Conservation (phyloP, 2,888 invertebrate genomes). For the Drosophila rubida region DNA sequence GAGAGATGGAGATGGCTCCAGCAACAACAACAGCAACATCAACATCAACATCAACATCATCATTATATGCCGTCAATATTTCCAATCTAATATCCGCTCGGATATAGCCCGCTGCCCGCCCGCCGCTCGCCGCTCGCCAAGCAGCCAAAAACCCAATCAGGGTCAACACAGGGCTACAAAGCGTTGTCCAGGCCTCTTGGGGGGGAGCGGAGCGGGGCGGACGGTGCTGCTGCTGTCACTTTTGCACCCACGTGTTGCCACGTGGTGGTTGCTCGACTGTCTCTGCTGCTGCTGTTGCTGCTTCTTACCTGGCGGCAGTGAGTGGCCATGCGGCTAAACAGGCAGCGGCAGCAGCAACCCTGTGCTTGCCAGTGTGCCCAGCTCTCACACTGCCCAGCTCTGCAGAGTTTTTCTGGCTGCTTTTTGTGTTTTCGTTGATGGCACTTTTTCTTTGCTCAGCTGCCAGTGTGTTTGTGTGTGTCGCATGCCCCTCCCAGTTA, state of each 20-base stretch:
- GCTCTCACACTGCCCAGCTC: not conserved
- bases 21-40: conserved; percentile 28
- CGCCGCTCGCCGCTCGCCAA: conserved; percentile 10
- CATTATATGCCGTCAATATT: conserved; percentile 73
- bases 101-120: not conserved
- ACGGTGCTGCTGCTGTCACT: conserved; percentile 61
- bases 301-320: conserved; percentile 57
- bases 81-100: conserved; percentile 72
- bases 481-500: conserved; percentile 78
- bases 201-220: not conserved
- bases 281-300: conserved; percentile 19
- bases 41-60: conserved; percentile 56
- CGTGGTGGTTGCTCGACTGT: conserved; percentile 70
- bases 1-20: conserved; percentile 4
- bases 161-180: conserved; percentile 61
- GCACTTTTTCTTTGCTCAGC: conserved; percentile 39
- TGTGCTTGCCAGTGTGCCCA: conserved; percentile 28
- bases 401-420: not conserved
- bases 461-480: conserved; percentile 19
- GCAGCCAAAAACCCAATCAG: conserved; percentile 70
- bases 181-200: no score
- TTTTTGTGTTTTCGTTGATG: conserved; percentile 64
- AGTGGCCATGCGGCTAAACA: conserved; percentile 70
- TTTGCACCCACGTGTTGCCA: conserved; percentile 55
- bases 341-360: no score